These are phyloP conservation scores for Cyprinodon diabolis DNA, from an alignment of 2,797 vertebrate species.

Conservation along the genomic window DNA sequence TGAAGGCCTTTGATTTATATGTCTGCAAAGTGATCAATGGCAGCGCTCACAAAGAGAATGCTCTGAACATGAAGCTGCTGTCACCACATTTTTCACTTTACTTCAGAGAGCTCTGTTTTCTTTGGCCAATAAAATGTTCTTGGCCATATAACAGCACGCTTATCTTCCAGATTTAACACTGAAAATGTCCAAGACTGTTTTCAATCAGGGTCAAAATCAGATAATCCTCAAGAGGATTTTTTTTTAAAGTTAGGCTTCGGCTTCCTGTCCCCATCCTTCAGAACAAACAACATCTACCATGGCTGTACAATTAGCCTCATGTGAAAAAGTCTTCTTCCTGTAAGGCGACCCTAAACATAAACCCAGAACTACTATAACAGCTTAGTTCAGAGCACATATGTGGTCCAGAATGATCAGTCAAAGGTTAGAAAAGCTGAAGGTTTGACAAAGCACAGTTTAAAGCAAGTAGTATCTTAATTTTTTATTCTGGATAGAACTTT, in stretches of 20 bases:
- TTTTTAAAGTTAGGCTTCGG: not conserved
- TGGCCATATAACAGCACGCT: slow-evolving; percentile 4
- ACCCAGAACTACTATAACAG: too few species aligned
- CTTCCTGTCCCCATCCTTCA: not conserved
- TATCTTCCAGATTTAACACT: slow-evolving; percentile 33
- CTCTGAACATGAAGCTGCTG: slow-evolving; percentile 8
- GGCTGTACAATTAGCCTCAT: not conserved
- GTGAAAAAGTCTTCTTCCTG: too few species aligned
- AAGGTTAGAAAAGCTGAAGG: too few species aligned
- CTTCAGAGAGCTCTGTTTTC: slow-evolving; percentile 36
- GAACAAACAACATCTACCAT: not conserved
- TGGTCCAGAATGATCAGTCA: too few species aligned
- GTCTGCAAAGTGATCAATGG: slow-evolving; percentile 12
- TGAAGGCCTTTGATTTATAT: slow-evolving; percentile 4
- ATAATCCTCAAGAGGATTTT: not conserved
- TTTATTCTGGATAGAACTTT: too few species aligned
- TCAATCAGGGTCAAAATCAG: not conserved
- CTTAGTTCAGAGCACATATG: too few species aligned
- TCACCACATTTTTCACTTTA: slow-evolving; percentile 45
- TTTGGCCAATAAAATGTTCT: slow-evolving; percentile 27
- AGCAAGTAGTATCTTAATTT: too few species aligned
- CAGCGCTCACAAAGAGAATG: slow-evolving; percentile 17
- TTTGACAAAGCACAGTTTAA: too few species aligned
- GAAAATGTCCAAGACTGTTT: slow-evolving; percentile 8
- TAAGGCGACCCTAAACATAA: too few species aligned